Evolutionary conservation across 2,797 vertebrate genomes (phyloP).

Genomic region (Cichlasoma orientale): DNA sequence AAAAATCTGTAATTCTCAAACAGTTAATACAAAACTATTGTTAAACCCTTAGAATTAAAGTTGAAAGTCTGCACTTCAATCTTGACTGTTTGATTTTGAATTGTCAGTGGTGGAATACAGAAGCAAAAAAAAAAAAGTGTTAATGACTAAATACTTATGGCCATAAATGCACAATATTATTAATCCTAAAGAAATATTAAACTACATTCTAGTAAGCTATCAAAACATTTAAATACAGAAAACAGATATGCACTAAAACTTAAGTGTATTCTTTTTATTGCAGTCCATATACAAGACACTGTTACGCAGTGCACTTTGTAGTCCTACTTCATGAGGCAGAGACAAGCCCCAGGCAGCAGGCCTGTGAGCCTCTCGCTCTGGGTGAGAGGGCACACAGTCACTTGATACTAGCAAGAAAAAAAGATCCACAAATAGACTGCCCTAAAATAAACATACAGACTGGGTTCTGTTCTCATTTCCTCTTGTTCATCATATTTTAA

Average conservation of each 20-base stretch:
- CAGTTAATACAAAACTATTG: neutral
- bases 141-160: neutral
- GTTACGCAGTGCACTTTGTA: conserved; percentile 5
- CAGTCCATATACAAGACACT: neutral
- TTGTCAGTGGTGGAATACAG: too few species aligned
- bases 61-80: too few species aligned
- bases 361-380: conserved; percentile 41
- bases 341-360: neutral
- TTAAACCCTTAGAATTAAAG: too few species aligned
- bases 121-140: neutral
- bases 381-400: conserved; percentile 68
- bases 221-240: neutral
- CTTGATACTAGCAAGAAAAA: conserved; percentile 58
- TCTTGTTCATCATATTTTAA: neutral
- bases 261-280: neutral
- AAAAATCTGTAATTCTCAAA: neutral
- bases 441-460: conserved; percentile 71
- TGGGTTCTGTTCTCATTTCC: conserved; percentile 10
- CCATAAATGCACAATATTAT: neutral
- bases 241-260: neutral
- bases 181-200: neutral
- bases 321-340: conserved; percentile 9
- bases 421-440: conserved; percentile 69
- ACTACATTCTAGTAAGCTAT: neutral
- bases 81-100: too few species aligned